Evolutionary conservation across 2,888 invertebrate species (phyloP), one percentile per base, ranked within the genome.

Genomic region (Leptothorax acervorum): DNA sequence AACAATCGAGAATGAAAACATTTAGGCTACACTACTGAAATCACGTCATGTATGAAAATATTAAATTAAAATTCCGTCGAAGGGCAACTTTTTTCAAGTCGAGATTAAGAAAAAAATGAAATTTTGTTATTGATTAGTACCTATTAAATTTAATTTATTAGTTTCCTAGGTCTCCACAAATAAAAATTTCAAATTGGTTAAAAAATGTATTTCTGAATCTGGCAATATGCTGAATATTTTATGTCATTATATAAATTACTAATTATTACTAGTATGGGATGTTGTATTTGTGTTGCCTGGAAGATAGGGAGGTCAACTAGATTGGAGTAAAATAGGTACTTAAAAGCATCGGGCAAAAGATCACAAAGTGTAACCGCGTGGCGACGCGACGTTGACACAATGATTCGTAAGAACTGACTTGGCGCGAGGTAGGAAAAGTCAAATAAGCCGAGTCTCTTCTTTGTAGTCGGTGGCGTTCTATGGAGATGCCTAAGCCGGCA

Each of bases 371-470:
- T 57, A 31, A 45, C 6, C 15, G 8, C 23, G 23, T 23, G n/a
- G 31, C 31, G 31, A 0, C 6, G 23, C 6, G 23, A 48, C 42
- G 28, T 31, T 18, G 31, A 31, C 39, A 39, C 23, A 45, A 79
- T 12, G 60, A 71, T 48, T 73, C 48, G 45, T 45, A 45, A 68
- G 79, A 57, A 45, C 9, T 39, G 35, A 23, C 11, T 57, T 45
- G 75, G 28, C 71, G n/a, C 62, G 31, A 15, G 28, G 0, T 28
- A 31, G 42, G 82, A 57, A 71, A 53, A 76, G 75, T 75, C 75
- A 79, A 89, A 84, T 87, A 73, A 83, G 85, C 79, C 75, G 68
- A 63, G 82, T 83, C 73, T 68, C 23, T 76, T 81, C 85, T 89
- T 89, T 86, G 86, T 85, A 83, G 62, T 85, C 63, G 42, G 62